Percentiles rank a stretch among this genome's conserved stretches.
phyloP scores from a whole-genome alignment of 1,140 invertebrate species.

The Temnothorax curvispinosus region DNA sequence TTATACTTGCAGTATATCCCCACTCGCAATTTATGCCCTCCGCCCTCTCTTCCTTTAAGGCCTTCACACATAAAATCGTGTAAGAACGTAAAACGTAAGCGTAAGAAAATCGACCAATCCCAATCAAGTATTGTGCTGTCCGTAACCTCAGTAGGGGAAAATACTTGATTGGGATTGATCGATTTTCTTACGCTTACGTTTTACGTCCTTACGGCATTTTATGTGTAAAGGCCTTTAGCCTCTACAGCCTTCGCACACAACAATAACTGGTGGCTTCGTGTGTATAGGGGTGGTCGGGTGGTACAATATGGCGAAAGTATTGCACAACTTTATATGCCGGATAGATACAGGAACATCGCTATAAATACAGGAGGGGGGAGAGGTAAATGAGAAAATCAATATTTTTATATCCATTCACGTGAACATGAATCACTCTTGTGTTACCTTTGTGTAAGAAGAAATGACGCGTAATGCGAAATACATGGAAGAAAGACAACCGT shows the following conservation, averaged over 20 bases:
- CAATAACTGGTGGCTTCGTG: background rate
- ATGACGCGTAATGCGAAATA: background rate
- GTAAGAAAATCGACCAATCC: too few relatives aligned
- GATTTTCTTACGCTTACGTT: too few relatives aligned
- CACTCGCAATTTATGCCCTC: background rate
- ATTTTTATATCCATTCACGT: constrained; percentile 47
- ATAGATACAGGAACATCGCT: constrained; percentile 23
- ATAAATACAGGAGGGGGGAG: background rate
- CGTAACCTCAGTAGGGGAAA: too few relatives aligned
- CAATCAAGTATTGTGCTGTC: too few relatives aligned
- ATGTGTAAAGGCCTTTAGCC: background rate
- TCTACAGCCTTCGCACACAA: background rate
- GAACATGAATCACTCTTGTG: background rate
- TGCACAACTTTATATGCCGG: constrained; percentile 30
- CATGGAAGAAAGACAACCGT: background rate
- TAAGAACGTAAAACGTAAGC: too few relatives aligned
- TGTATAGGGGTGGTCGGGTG: background rate
- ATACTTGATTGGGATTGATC: too few relatives aligned
- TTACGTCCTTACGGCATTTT: too few relatives aligned
- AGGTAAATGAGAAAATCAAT: constrained; percentile 37
- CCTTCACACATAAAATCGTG: too few relatives aligned
- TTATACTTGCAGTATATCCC: constrained; percentile 10
- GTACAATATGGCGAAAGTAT: constrained; percentile 26
- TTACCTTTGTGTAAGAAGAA: background rate
- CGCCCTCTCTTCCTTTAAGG: background rate